Percentiles rank a stretch among this genome's conserved stretches.
These are phyloP conservation scores for Ischnus inquisitorius DNA, from an alignment of 2,888 invertebrate genomes.

Conservation along the genomic window DNA sequence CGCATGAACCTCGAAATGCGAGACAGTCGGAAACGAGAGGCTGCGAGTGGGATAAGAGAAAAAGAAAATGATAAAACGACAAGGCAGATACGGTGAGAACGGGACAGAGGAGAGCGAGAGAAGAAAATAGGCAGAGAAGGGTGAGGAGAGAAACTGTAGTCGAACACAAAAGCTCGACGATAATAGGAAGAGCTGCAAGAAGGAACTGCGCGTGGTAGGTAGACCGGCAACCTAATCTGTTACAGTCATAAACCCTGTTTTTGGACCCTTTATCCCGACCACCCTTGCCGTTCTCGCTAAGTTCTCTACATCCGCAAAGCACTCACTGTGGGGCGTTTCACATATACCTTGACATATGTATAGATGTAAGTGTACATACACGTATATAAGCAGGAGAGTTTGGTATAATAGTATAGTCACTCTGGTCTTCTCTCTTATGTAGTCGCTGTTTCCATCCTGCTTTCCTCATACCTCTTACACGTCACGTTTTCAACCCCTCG, in stretches of 20 bases:
- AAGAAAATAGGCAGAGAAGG: conserved; percentile 73
- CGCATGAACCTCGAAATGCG: conserved; percentile 11
- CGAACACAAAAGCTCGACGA: conserved; percentile 67
- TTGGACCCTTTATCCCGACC: conserved; percentile 74
- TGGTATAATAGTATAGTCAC: conserved; percentile 61
- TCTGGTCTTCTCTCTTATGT: conserved; percentile 24
- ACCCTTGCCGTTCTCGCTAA: conserved; percentile 55
- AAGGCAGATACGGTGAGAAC: conserved; percentile 57
- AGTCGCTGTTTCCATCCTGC: conserved; percentile 43
- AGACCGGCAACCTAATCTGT: conserved; percentile 82
- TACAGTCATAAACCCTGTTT: conserved; percentile 84
- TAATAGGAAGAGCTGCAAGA: conserved; percentile 68
- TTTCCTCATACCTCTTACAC: conserved; percentile 48
- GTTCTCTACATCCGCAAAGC: conserved; percentile 38
- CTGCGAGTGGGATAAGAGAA: background rate
- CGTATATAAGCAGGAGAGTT: background rate
- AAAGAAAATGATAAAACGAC: conserved; percentile 51
- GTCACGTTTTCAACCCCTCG: conserved; percentile 58
- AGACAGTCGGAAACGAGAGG: background rate
- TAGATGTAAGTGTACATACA: background rate
- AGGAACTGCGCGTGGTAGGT: conserved; percentile 69
- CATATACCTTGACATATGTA: background rate
- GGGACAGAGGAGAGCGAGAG: conserved; percentile 1
- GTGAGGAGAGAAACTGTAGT: conserved; percentile 57
- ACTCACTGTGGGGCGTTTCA: conserved; percentile 23